phyloP scores from a whole-genome alignment of 2,888 invertebrate genomes.

The Metopia argyrocephala region DNA sequence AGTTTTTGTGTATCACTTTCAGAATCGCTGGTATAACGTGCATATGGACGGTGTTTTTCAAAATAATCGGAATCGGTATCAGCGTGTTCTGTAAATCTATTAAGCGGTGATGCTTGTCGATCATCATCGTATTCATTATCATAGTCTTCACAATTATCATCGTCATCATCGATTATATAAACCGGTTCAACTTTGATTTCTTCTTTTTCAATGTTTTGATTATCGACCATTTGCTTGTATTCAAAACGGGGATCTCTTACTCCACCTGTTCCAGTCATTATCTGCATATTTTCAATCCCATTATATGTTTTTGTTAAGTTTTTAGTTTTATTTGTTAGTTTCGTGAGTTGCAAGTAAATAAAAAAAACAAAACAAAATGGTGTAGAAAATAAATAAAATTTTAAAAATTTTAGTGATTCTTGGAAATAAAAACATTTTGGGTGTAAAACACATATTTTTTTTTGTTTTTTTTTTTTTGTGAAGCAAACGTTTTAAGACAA shows the following conservation, averaged over 20 bases:
- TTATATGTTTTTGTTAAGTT: constrained; percentile 17
- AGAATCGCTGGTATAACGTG: constrained; percentile 74
- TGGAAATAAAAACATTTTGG: constrained; percentile 19
- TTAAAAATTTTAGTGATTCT: constrained; percentile 47
- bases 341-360: constrained; percentile 25
- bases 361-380: constrained; percentile 47
- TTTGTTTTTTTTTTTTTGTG: not conserved
- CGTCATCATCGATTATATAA: constrained; percentile 74
- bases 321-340: constrained; percentile 19
- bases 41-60: constrained; percentile 65
- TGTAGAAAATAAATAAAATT: constrained; percentile 43
- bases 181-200: constrained; percentile 71
- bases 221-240: constrained; percentile 72
- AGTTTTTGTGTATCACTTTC: constrained; percentile 72
- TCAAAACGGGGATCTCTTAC: constrained; percentile 67
- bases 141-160: constrained; percentile 68
- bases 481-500: constrained; percentile 31
- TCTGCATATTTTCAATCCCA: constrained; percentile 39
- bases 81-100: constrained; percentile 64
- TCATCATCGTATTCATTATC: constrained; percentile 65
- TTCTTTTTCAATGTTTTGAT: constrained; percentile 62
- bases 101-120: constrained; percentile 69
- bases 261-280: constrained; percentile 6
- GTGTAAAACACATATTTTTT: constrained; percentile 47
- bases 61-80: constrained; percentile 74